These are phyloP conservation scores for Catocala fraxini DNA, from an alignment of 2,888 invertebrate species.

Conservation along the genomic window DNA sequence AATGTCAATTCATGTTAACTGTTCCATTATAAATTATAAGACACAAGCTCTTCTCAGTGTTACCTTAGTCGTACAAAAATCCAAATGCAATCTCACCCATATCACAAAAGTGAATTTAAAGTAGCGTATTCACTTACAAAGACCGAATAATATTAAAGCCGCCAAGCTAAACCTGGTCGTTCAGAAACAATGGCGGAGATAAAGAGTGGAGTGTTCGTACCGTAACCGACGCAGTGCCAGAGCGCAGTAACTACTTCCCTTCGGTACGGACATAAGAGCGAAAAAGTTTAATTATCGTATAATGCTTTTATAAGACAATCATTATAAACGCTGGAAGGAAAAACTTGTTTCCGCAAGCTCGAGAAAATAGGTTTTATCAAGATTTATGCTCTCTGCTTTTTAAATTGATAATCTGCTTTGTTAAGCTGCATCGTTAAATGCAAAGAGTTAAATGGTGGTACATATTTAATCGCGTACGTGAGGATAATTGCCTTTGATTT, in stretches of 20 bases:
- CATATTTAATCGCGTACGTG: too few relatives aligned
- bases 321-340: constrained; percentile 2
- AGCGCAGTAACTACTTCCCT: constrained; percentile 65
- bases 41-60: too few relatives aligned
- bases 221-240: constrained; percentile 62
- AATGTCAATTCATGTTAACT: too few relatives aligned
- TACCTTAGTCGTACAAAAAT: too few relatives aligned
- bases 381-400: neutral
- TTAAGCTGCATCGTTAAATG: too few relatives aligned
- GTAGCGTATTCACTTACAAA: neutral
- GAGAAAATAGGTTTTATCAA: neutral
- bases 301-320: constrained; percentile 5
- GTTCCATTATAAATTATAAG: too few relatives aligned
- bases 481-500: too few relatives aligned
- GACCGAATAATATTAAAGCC: neutral
- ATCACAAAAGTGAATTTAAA: neutral
- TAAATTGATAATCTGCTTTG: constrained; percentile 1
- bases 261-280: constrained; percentile 34
- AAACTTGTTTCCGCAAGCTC: constrained; percentile 1
- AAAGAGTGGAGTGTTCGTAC: constrained; percentile 59
- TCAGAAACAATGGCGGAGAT: constrained; percentile 56
- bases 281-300: constrained; percentile 23
- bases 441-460: too few relatives aligned
- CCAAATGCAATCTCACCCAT: neutral
- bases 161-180: neutral